Percentiles rank a stretch among this genome's conserved stretches.
Conservation (phyloP, 2,888 invertebrate genomes). For the Amphipyra tragopoginis region DNA sequence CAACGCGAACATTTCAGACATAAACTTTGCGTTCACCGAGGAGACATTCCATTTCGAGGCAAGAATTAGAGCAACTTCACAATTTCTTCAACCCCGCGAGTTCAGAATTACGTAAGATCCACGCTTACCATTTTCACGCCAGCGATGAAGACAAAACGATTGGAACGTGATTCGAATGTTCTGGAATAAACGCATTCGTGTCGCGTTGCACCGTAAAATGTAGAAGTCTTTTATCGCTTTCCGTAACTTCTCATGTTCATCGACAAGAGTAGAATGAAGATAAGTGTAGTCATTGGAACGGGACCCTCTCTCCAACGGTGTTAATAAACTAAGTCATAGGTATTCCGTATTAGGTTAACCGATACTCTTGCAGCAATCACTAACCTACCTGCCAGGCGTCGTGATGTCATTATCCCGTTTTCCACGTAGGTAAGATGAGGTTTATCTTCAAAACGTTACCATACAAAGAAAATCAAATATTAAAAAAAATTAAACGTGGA, state of each 20-base stretch:
- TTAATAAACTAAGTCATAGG: no score
- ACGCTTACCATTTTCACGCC: constrained; percentile 25
- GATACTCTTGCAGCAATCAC: no score
- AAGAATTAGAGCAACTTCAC: constrained; percentile 28
- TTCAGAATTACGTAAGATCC: constrained; percentile 31
- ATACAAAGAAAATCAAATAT: no score
- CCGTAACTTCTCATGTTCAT: not conserved
- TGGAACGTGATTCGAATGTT: constrained; percentile 37
- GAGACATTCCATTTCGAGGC: constrained; percentile 28
- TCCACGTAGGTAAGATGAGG: no score
- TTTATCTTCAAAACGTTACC: no score
- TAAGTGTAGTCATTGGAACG: no score
- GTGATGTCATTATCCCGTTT: no score
- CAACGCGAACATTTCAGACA: constrained; percentile 31
- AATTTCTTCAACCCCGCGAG: constrained; percentile 26
- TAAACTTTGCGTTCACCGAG: constrained; percentile 17
- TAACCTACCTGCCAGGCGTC: no score
- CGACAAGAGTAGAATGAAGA: not conserved
- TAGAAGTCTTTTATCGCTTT: constrained; percentile 1
- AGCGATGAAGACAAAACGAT: constrained; percentile 34
- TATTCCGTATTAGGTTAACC: no score
- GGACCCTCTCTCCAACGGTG: no score
- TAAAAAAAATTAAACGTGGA: no score
- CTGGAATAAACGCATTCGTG: constrained; percentile 20
- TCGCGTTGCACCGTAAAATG: constrained; percentile 1